Percentiles rank a stretch among this genome's conserved stretches.
phyloP scores from a whole-genome alignment of 2,888 invertebrate species.

The Coenonympha glycerion region DNA sequence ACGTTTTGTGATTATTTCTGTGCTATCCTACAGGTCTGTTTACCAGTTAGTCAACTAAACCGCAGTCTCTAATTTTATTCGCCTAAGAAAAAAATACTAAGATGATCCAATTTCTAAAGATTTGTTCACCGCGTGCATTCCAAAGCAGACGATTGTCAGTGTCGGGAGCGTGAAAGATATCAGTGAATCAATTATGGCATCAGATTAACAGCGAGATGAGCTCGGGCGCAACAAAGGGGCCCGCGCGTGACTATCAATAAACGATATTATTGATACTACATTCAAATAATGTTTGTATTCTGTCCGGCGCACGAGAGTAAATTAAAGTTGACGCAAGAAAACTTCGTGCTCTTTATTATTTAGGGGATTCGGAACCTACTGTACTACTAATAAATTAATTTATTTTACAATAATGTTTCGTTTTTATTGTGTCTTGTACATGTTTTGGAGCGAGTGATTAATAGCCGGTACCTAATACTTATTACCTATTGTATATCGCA shows the following conservation, averaged over 20 bases:
- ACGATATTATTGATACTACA: conserved; percentile 24
- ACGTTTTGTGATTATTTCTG: too few species aligned
- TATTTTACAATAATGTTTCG: too few species aligned
- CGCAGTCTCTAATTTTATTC: too few species aligned
- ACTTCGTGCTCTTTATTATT: background rate
- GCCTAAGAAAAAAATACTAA: too few species aligned
- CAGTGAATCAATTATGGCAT: conserved; percentile 53
- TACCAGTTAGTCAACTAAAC: too few species aligned
- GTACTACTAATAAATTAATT: too few species aligned
- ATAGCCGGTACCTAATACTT: too few species aligned
- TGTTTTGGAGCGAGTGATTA: too few species aligned
- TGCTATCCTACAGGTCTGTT: too few species aligned
- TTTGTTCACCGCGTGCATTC: conserved; percentile 8
- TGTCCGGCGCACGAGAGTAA: conserved; percentile 7
- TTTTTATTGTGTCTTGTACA: too few species aligned
- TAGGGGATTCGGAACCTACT: too few species aligned
- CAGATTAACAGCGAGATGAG: conserved; percentile 66
- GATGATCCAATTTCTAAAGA: background rate
- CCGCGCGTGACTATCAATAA: conserved; percentile 54
- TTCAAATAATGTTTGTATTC: conserved; percentile 11
- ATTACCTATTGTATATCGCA: too few species aligned
- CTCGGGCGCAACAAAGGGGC: conserved; percentile 47
- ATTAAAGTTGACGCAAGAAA: conserved; percentile 2
- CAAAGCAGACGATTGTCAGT: conserved; percentile 8
- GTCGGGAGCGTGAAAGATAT: conserved; percentile 36